Evolutionary conservation across 2,113 vertebrate species (phyloP), one percentile per base, ranked within the genome.

Genomic region (Pyrgilauda ruficollis): DNA sequence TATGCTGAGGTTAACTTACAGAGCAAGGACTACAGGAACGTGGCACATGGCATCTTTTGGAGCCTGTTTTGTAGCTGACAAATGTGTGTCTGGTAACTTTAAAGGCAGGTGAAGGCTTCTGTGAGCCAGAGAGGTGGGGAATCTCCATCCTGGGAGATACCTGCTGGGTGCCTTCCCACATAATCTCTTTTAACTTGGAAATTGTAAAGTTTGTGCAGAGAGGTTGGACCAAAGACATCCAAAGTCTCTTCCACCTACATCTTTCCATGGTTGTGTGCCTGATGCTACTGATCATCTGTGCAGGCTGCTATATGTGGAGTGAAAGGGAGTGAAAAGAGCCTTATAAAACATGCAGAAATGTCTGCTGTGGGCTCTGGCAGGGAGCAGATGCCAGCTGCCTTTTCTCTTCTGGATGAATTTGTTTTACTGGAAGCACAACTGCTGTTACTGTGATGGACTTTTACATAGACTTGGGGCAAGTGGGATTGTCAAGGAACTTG

Each of bases 321-420:
- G 37, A 84, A 88, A 90, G 67, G 67, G 64, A 69, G 58, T 35
- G 63, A 59, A 61, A 69, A 73, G 27, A 76, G 7, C 28, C 10
- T 76, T 52, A 47, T 39, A 49, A 64, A 85, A n/a, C 53, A 61
- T 67, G 43, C 24, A 37, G 79, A 63, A 73, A 76, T 44, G 41
- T 61, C 46, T 64, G 76, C 83, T 83, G 43, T 41, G 35, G 47
- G 73, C 84, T 81, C 50, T 64, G 67, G 53, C 0, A 4, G 68
- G 84, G 80, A 96, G 89, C 94, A 94, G 93, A 89, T 91, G 89
- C 44, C 56, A 62, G 50, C 84, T 95, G 91, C 73, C 68, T 92
- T 73, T 90, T 83, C 62, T 63, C 47, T 88, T 43, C 31, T n/a
- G 39, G 43, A 33, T 81, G 43, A 67, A 84, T 87, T 95, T 77